Evolutionary conservation across 1,140 invertebrate genomes (phyloP).

Genomic region (Chrysopa pallens): DNA sequence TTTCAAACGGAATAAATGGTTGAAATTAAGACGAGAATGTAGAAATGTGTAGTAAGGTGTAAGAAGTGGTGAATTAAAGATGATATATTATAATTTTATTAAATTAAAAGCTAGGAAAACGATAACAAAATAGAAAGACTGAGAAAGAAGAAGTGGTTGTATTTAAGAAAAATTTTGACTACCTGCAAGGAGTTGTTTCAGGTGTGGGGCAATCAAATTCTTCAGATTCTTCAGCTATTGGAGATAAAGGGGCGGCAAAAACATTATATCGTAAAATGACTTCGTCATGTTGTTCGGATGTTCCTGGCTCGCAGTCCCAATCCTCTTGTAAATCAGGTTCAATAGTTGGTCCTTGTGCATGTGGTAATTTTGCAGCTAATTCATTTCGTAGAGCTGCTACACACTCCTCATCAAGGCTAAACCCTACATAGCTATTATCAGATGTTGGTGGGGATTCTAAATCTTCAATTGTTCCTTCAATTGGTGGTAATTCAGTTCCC

Average conservation of each 20-base stretch:
- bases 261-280: slow-evolving; percentile 30
- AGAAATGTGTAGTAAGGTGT: too few relatives aligned
- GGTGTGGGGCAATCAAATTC: not conserved
- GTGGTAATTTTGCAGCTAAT: slow-evolving; percentile 45
- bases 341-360: slow-evolving; percentile 26
- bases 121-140: not conserved
- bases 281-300: slow-evolving; percentile 19
- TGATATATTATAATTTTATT: too few relatives aligned
- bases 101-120: not conserved
- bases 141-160: not conserved
- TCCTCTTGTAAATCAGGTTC: slow-evolving; percentile 7
- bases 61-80: too few relatives aligned
- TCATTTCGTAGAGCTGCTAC: slow-evolving; percentile 50
- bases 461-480: slow-evolving; percentile 13
- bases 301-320: slow-evolving; percentile 19
- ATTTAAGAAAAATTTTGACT: not conserved
- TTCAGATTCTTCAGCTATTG: slow-evolving; percentile 36
- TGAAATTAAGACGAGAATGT: too few relatives aligned
- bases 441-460: slow-evolving; percentile 1
- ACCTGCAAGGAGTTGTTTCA: not conserved
- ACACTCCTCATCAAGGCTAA: slow-evolving; percentile 46
- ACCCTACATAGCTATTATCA: slow-evolving; percentile 32
- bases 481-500: slow-evolving; percentile 15
- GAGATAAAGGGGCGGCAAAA: slow-evolving; percentile 35
- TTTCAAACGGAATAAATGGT: too few relatives aligned